A percentile compares a stretch with the other conserved stretches of the same genome.
These are phyloP conservation scores for Ascaphus truei DNA, from an alignment of 2,113 vertebrate genomes.

Conservation along the genomic window DNA sequence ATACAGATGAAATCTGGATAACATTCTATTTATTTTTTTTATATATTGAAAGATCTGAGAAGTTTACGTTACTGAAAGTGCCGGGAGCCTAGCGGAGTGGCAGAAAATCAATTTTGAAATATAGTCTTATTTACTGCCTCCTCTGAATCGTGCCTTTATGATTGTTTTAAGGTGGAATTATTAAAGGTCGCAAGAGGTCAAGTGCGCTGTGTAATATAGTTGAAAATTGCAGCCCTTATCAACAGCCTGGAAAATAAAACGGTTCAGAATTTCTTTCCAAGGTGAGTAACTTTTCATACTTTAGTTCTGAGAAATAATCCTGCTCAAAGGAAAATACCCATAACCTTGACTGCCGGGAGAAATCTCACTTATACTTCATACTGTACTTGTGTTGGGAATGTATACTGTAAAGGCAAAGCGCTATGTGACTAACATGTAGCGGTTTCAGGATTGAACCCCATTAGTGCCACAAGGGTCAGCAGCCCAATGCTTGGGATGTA, in stretches of 20 bases:
- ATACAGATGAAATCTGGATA: background rate
- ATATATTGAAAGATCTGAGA: background rate
- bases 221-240: conserved; percentile 34
- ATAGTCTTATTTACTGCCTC: conserved; percentile 16
- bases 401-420: background rate
- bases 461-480: too few relatives aligned
- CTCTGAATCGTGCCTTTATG: conserved; percentile 40
- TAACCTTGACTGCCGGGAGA: background rate
- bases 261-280: conserved; percentile 7
- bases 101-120: conserved; percentile 50
- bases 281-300: conserved; percentile 5
- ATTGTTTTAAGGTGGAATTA: conserved; percentile 49
- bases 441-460: too few relatives aligned
- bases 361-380: background rate
- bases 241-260: conserved; percentile 36
- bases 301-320: conserved; percentile 18
- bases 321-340: background rate
- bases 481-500: too few relatives aligned
- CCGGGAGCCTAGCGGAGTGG: background rate
- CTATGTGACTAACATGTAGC: too few relatives aligned
- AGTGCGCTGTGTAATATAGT: conserved; percentile 10
- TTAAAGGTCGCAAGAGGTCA: conserved; percentile 40
- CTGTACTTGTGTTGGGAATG: background rate
- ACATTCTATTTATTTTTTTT: background rate
- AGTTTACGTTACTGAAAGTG: background rate